phyloP scores from a whole-genome alignment of 2,888 invertebrate genomes.

The Thyatira batis region DNA sequence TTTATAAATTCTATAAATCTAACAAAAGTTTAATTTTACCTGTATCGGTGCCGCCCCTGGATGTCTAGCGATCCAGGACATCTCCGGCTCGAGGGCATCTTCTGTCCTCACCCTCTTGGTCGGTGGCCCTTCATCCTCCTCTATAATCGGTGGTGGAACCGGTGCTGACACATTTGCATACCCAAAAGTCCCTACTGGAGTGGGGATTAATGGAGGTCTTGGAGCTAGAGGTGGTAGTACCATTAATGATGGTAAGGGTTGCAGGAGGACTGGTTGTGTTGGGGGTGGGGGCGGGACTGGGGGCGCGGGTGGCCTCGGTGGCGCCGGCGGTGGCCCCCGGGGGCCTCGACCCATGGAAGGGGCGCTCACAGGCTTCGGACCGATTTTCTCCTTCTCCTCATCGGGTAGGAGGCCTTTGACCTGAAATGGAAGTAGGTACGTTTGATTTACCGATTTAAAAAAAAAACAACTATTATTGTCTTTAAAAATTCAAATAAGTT shows the following conservation, averaged over 20 bases:
- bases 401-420: conserved; percentile 95
- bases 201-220: conserved; percentile 63
- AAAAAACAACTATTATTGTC: no score
- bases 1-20: no score
- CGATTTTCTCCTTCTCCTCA: conserved; percentile 98
- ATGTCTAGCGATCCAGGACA: conserved; percentile 65
- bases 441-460: no score
- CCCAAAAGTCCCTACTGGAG: conserved; percentile 44
- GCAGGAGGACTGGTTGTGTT: conserved; percentile 48
- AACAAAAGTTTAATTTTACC: no score
- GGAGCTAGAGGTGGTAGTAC: conserved; percentile 77
- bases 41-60: conserved; percentile 55
- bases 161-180: conserved; percentile 32
- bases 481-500: no score
- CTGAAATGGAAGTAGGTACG: conserved; percentile 39
- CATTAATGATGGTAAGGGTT: conserved; percentile 77
- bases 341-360: conserved; percentile 29
- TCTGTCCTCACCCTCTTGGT: conserved; percentile 95
- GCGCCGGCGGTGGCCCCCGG: conserved; percentile 19
- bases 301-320: conserved; percentile 17
- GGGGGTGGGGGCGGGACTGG: conserved; percentile 37
- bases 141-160: conserved; percentile 29
- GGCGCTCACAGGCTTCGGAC: conserved; percentile 89
- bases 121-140: conserved; percentile 91
- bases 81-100: conserved; percentile 95